Conservation (phyloP, 2,888 invertebrate genomes). For the Sphaerophoria rueppellii region DNA sequence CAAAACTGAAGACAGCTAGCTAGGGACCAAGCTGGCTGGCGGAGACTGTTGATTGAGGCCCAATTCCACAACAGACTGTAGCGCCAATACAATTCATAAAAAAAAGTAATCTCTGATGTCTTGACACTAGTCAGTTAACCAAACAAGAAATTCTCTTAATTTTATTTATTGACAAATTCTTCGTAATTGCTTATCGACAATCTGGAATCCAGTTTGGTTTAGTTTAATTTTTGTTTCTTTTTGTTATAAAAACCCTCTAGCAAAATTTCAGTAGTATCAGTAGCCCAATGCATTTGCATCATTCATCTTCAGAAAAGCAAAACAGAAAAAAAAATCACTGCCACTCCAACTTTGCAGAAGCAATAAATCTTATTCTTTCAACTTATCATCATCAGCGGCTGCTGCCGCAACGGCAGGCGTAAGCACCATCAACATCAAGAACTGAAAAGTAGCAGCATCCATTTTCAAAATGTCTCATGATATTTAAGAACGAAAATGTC, state of each 20-base stretch:
- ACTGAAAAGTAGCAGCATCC: background rate
- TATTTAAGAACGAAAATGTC: background rate
- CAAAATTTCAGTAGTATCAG: constrained; percentile 2
- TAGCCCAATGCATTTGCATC: constrained; percentile 32
- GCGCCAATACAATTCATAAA: no score
- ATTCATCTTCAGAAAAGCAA: constrained; percentile 40
- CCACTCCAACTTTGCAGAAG: constrained; percentile 38
- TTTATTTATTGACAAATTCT: no score
- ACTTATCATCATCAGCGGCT: constrained; percentile 40
- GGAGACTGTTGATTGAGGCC: no score
- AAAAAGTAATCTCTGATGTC: no score
- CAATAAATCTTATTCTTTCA: constrained; percentile 56
- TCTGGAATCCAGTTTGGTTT: background rate
- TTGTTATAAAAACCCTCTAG: background rate
- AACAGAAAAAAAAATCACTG: constrained; percentile 26
- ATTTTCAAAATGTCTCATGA: constrained; percentile 36
- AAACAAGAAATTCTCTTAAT: no score
- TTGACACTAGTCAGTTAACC: no score
- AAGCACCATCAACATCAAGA: background rate
- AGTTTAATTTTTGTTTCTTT: background rate
- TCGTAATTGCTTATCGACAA: background rate
- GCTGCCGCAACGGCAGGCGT: background rate
- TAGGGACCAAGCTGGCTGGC: no score
- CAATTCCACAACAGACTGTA: no score
- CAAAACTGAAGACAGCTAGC: no score